Conservation (phyloP, 2,113 vertebrate genomes). For the Cervus canadensis region DNA sequence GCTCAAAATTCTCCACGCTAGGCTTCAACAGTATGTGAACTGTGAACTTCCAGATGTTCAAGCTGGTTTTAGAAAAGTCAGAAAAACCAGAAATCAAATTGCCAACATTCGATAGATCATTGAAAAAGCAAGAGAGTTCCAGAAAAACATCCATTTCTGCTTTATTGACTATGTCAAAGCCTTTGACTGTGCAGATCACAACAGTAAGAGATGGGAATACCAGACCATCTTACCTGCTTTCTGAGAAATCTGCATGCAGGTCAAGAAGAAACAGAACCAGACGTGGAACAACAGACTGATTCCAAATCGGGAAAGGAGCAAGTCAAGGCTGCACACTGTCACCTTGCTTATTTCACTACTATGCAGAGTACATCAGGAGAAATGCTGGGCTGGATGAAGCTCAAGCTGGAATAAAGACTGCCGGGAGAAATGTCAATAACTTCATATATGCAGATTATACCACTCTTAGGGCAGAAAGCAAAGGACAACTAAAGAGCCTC, state of each 20-base stretch:
- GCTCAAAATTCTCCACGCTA: not conserved
- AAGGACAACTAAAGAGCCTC: not conserved
- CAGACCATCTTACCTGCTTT: not conserved
- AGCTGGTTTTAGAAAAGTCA: not conserved
- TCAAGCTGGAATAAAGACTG: not conserved
- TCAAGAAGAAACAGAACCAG: not conserved
- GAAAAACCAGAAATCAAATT: not conserved
- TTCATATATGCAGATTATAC: not conserved
- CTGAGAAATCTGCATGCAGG: not conserved
- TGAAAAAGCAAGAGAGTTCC: rapidly evolving
- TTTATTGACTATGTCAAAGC: not conserved
- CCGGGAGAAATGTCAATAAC: not conserved
- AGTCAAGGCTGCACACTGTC: not conserved
- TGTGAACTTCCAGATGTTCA: not conserved
- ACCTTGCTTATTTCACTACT: not conserved
- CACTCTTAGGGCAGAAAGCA: not conserved
- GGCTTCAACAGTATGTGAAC: not conserved
- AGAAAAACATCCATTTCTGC: not conserved
- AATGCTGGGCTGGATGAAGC: not conserved
- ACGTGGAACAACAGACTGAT: not conserved
- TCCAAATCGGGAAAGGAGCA: not conserved
- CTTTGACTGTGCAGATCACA: not conserved
- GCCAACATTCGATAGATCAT: not conserved
- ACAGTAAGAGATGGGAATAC: not conserved
- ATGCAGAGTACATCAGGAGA: not conserved